A percentile compares a stretch with the other conserved stretches of the same genome.
These are phyloP conservation scores for Ammodramus savannarum DNA, from an alignment of 2,113 vertebrate species.

Conservation along the genomic window DNA sequence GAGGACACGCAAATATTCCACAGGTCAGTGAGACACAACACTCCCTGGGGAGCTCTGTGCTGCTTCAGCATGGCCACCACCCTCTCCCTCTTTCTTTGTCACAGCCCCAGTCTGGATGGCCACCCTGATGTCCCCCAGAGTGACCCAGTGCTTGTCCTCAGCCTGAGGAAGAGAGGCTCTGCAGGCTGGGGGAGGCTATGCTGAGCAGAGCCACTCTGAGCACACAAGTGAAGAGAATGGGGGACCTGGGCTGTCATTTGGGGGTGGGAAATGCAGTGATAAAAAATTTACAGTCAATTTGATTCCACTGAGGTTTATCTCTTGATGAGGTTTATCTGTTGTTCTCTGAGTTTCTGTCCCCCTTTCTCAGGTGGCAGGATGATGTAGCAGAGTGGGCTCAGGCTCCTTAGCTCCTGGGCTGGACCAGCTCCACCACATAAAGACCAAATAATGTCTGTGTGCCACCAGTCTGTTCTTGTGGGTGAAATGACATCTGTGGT, in stretches of 20 bases:
- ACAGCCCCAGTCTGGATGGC: neutral
- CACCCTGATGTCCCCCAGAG: neutral
- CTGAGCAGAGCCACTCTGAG: neutral
- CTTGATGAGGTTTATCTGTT: neutral
- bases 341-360: neutral
- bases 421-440: neutral
- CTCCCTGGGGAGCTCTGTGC: fast-evolving
- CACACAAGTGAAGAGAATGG: neutral
- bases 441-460: neutral
- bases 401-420: neutral
- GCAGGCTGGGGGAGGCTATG: fast-evolving
- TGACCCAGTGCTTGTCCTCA: neutral
- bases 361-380: neutral
- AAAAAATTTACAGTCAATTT: neutral
- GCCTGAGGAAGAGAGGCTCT: neutral
- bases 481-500: neutral
- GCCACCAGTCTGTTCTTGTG: neutral
- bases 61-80: neutral
- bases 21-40: constrained; percentile 64
- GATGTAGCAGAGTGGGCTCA: neutral
- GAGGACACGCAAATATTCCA: constrained; percentile 86
- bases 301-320: neutral
- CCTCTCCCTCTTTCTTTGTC: neutral
- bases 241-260: neutral
- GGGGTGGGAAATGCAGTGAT: neutral